A percentile compares a stretch with the other conserved stretches of the same genome.
phyloP scores from a whole-genome alignment of 2,113 vertebrate species.

The Coryphaenoides rupestris region DNA sequence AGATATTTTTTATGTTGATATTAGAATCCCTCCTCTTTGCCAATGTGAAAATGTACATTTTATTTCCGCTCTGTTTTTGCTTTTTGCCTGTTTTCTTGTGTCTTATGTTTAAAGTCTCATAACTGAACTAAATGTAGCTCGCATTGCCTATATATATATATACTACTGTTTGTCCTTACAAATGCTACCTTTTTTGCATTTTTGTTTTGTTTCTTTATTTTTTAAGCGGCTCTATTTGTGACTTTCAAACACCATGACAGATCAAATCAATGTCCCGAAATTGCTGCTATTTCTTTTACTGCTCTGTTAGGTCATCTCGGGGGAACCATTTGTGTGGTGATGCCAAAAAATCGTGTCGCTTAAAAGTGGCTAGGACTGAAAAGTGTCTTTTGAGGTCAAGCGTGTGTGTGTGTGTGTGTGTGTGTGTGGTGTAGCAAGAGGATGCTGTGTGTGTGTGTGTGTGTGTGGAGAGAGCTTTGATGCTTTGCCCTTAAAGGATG shows the following conservation, averaged over 20 bases:
- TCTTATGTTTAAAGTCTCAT: background rate
- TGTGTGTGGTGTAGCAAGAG: background rate
- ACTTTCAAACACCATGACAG: background rate
- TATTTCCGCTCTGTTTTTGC: background rate
- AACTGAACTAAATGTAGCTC: background rate
- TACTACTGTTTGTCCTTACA: background rate
- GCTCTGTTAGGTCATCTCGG: conserved; percentile 1
- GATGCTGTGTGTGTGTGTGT: background rate
- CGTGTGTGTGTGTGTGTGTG: conserved; percentile 1
- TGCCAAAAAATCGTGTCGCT: background rate
- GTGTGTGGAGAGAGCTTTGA: background rate
- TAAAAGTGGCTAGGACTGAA: background rate
- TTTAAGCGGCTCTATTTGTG: background rate
- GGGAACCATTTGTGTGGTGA: conserved; percentile 1
- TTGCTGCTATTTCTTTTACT: conserved; percentile 4
- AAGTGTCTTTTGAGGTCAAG: background rate
- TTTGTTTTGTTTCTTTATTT: too few relatives aligned
- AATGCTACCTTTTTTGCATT: background rate
- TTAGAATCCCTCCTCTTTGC: background rate
- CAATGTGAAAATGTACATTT: conserved; percentile 10
- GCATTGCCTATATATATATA: background rate
- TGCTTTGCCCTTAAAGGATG: background rate
- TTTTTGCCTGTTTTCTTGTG: background rate
- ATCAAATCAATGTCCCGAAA: background rate
- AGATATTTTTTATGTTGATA: background rate